Percentiles rank a stretch among this genome's conserved stretches.
phyloP scores from a whole-genome alignment of 2,113 vertebrate genomes.

The Erythrocercus mccallii region DNA sequence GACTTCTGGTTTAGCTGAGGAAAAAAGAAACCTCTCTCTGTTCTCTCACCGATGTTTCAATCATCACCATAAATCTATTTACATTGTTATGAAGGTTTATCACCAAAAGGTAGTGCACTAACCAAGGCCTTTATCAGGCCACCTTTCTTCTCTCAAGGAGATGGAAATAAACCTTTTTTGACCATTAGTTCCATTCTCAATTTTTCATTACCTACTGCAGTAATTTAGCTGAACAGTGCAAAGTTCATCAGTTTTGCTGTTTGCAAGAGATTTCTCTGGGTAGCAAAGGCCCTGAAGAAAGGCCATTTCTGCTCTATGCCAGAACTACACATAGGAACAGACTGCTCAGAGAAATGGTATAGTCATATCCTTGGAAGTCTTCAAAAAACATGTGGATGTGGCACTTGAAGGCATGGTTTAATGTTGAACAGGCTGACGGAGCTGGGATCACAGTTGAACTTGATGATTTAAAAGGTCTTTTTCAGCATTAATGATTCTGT shows the following conservation, averaged over 20 bases:
- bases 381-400: background rate
- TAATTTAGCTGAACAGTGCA: background rate
- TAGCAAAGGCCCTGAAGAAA: background rate
- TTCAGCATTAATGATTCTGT: background rate
- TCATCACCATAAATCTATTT: background rate
- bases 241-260: background rate
- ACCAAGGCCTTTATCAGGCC: background rate
- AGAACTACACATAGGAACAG: background rate
- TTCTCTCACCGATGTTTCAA: background rate
- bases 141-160: background rate
- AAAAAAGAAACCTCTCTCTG: background rate
- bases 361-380: background rate
- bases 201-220: background rate
- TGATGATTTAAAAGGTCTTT: background rate
- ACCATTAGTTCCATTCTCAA: background rate
- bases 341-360: background rate
- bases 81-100: background rate
- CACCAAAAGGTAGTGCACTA: background rate
- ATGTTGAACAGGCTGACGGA: background rate
- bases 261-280: background rate
- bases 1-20: background rate
- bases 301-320: background rate
- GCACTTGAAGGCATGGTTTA: accelerated
- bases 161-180: background rate
- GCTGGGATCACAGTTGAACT: background rate